A percentile compares a stretch with the other conserved stretches of the same genome.
Evolutionary conservation across 2,113 vertebrate genomes (phyloP).

Genomic region (Poeciliopsis prolifica): DNA sequence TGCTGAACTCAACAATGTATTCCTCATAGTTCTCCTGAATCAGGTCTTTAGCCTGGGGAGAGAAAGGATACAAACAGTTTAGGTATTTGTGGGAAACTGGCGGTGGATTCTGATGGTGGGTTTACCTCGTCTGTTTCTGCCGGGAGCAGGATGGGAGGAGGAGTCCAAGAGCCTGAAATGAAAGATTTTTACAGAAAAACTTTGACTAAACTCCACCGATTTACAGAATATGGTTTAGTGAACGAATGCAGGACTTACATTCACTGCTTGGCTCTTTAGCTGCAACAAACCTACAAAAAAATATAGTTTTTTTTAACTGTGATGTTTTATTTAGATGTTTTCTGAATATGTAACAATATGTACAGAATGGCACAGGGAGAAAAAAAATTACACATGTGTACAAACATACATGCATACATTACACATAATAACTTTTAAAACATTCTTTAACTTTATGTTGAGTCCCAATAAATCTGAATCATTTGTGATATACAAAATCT

Average conservation of each 20-base stretch:
- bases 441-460: no score
- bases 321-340: no score
- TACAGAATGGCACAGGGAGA: no score
- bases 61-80: background rate
- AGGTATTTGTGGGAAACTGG: background rate
- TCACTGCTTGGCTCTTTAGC: conserved; percentile 44
- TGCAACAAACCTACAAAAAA: conserved; percentile 37
- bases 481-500: no score
- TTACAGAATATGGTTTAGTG: background rate
- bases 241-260: conserved; percentile 57
- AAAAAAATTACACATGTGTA: no score
- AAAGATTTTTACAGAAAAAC: background rate
- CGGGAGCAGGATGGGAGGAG: conserved; percentile 43
- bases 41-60: conserved; percentile 52
- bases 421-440: no score
- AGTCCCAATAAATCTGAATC: no score
- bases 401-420: no score
- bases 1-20: conserved; percentile 87
- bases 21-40: conserved; percentile 78
- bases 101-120: background rate
- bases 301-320: background rate
- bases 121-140: conserved; percentile 41
- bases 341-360: no score
- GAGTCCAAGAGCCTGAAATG: conserved; percentile 66
- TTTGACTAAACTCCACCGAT: background rate